Conservation (phyloP, 2,888 invertebrate genomes). For the Dorcus hopei region DNA sequence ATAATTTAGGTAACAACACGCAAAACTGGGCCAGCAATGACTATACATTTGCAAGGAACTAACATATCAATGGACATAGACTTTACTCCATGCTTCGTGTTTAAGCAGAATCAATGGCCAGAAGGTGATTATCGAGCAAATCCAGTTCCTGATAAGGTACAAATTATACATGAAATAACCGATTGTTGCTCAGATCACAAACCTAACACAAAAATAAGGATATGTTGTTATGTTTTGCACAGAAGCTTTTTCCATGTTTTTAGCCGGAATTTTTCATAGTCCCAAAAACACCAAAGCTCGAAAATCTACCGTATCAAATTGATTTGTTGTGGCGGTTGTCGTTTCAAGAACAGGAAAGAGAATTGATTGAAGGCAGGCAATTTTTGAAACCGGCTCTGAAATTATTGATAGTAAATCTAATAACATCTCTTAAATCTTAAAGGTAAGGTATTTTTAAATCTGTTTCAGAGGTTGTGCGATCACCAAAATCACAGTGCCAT, state of each 20-base stretch:
- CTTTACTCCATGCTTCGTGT: constrained; percentile 41
- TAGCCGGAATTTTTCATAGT: constrained; percentile 52
- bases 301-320: constrained; percentile 20
- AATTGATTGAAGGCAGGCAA: constrained; percentile 50
- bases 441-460: constrained; percentile 6
- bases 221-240: too few species aligned
- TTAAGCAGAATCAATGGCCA: constrained; percentile 36
- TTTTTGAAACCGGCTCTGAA: constrained; percentile 51
- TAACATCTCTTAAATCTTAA: constrained; percentile 2
- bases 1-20: constrained; percentile 41
- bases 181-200: not conserved
- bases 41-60: constrained; percentile 43
- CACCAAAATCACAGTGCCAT: constrained; percentile 46
- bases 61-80: constrained; percentile 49
- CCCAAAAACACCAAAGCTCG: constrained; percentile 51
- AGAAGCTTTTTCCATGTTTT: too few species aligned
- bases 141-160: constrained; percentile 29
- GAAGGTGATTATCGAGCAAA: constrained; percentile 37
- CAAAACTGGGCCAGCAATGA: constrained; percentile 57
- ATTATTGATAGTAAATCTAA: constrained; percentile 42
- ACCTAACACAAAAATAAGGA: too few species aligned
- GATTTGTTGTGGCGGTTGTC: constrained; percentile 56
- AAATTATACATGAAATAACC: not conserved
- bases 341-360: constrained; percentile 56
- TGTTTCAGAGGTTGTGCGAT: constrained; percentile 53